Evolutionary conservation across 2,888 invertebrate genomes (phyloP).

Genomic region (Chouioia cunea): DNA sequence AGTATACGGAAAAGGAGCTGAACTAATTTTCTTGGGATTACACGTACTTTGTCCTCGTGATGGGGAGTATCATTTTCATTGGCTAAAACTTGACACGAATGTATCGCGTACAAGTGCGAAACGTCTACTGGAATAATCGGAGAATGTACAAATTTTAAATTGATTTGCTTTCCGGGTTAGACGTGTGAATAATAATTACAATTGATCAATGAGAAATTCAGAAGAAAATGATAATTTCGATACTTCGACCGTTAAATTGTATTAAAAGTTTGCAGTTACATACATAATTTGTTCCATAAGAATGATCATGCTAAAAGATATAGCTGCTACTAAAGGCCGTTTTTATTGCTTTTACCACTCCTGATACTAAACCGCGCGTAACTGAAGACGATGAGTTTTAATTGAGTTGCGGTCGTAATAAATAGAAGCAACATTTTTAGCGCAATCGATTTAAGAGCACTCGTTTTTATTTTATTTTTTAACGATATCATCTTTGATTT

Average conservation of each 20-base stretch:
- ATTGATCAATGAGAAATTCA: too few relatives aligned
- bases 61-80: too few relatives aligned
- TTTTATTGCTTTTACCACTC: constrained; percentile 44
- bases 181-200: too few relatives aligned
- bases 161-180: too few relatives aligned
- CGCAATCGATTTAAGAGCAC: too few relatives aligned
- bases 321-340: constrained; percentile 42
- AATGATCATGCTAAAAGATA: constrained; percentile 42
- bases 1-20: constrained; percentile 23
- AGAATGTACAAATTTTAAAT: too few relatives aligned
- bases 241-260: constrained; percentile 40
- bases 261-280: constrained; percentile 38
- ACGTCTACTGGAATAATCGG: too few relatives aligned
- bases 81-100: too few relatives aligned
- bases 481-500: too few relatives aligned
- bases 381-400: constrained; percentile 36
- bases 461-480: too few relatives aligned
- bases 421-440: constrained; percentile 1
- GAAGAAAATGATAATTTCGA: constrained; percentile 24
- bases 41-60: too few relatives aligned
- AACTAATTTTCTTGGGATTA: background rate
- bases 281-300: constrained; percentile 34
- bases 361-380: constrained; percentile 37
- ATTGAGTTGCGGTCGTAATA: constrained; percentile 22
- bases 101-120: too few relatives aligned